Evolutionary conservation across 2,113 vertebrate species (phyloP), one percentile per base, ranked within the genome.

Genomic region (Melanostigma gelatinosum): DNA sequence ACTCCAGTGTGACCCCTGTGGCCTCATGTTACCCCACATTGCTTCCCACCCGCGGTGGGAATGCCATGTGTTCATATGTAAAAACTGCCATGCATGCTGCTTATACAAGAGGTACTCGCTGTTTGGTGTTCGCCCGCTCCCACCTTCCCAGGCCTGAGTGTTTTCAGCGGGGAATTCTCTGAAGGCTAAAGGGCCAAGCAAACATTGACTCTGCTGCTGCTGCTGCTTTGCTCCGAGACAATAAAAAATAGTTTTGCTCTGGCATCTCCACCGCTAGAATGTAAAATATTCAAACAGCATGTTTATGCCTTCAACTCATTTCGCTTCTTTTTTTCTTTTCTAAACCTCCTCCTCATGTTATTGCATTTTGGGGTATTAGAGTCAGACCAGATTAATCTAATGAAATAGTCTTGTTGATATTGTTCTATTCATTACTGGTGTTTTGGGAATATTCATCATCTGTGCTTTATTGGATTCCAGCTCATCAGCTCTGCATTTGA

Each of bases 161-260:
- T 82, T 91, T 92, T 91, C 89, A 91, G 85, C 34, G 74, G 88
- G 86, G 88, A 92, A 87, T 91, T 92, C 86, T 89, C 75, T n/a
- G 76, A 79, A 87, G 87, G 88, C 84, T 89, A 67, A 90, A 82
- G 79, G 85, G 76, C 85, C 80, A 83, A 87, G 72, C 74, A 87
- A 88, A 90, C 86, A 89, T 84, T 88, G 88, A 81, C 85, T 87
- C 70, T 72, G 29, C 71, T 67, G 62, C 82, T 65, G 58, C 74
- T 65, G 54, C 42, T 71, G 72, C 82, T 71, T 58, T 70, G 71
- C 84, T 74, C 50, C 48, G 1, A 44, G 40, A 60, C 81, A 85
- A 50, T 78, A 86, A 88, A 85, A 85, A 67, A 74, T 80, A 76
- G 79, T 84, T 87, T 69, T 66, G 9, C 44, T 76, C 72, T 55